phyloP scores from a whole-genome alignment of 1,140 invertebrate genomes.

The Eriocheir sinensis region DNA sequence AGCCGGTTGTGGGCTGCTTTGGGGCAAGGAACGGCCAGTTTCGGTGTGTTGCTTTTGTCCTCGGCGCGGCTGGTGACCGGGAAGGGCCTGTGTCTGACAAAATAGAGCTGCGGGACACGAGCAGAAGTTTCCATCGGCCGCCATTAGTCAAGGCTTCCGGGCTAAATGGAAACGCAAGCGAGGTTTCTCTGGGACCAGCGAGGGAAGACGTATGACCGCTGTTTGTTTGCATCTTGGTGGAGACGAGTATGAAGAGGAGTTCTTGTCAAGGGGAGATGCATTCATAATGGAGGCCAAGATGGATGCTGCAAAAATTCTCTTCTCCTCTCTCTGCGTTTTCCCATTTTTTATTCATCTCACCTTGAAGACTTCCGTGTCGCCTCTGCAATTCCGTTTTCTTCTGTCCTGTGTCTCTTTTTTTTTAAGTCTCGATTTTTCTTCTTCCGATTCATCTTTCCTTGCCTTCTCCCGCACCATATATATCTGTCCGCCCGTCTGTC shows the following conservation, averaged over 20 bases:
- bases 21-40: background rate
- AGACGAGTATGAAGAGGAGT: slow-evolving; percentile 23
- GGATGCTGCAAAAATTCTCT: slow-evolving; percentile 13
- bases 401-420: background rate
- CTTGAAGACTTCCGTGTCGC: background rate
- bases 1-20: background rate
- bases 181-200: too few species aligned
- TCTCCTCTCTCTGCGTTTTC: too few species aligned
- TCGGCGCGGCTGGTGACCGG: background rate
- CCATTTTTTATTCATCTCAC: too few species aligned
- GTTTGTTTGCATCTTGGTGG: background rate
- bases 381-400: background rate
- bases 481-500: too few species aligned
- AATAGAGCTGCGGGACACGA: background rate
- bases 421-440: background rate
- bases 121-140: background rate
- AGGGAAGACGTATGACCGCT: too few species aligned
- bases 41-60: background rate
- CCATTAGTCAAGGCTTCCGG: background rate
- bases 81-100: background rate
- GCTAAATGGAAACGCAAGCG: background rate
- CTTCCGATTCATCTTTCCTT: too few species aligned
- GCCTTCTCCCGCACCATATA: too few species aligned
- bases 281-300: background rate
- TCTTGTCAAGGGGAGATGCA: background rate